A percentile compares a stretch with the other conserved stretches of the same genome.
These are phyloP conservation scores for Limnephilus marmoratus DNA, from an alignment of 2,888 invertebrate species.

Conservation along the genomic window DNA sequence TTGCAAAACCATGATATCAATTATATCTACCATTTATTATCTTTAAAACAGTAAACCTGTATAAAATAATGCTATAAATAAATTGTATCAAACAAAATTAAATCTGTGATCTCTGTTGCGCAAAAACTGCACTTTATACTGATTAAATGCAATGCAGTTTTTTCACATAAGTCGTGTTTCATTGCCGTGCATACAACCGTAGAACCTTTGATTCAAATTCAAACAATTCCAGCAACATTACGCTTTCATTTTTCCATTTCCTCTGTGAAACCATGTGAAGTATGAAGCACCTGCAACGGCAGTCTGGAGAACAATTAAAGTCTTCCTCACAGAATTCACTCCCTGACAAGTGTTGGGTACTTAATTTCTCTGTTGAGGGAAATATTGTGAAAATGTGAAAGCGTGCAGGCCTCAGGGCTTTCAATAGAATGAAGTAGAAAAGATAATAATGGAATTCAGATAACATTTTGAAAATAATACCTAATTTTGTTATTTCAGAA, in stretches of 20 bases:
- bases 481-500: background rate
- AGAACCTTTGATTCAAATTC: background rate
- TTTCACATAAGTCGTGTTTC: background rate
- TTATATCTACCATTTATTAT: no score
- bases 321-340: background rate
- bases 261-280: background rate
- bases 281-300: background rate
- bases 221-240: background rate
- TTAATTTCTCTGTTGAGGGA: background rate
- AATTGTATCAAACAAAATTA: background rate
- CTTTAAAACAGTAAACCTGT: no score
- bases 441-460: background rate
- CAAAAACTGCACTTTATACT: background rate
- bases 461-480: background rate
- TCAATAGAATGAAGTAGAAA: background rate
- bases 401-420: background rate
- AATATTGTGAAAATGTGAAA: background rate
- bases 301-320: background rate
- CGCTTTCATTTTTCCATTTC: background rate
- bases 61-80: no score
- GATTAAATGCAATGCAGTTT: background rate
- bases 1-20: background rate
- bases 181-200: background rate
- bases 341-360: background rate
- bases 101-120: background rate